Percentiles rank a stretch among this genome's conserved stretches.
Conservation (phyloP, 37 sponge, comb jelly and placozoan species). For the Hexactinellida sp. region DNA sequence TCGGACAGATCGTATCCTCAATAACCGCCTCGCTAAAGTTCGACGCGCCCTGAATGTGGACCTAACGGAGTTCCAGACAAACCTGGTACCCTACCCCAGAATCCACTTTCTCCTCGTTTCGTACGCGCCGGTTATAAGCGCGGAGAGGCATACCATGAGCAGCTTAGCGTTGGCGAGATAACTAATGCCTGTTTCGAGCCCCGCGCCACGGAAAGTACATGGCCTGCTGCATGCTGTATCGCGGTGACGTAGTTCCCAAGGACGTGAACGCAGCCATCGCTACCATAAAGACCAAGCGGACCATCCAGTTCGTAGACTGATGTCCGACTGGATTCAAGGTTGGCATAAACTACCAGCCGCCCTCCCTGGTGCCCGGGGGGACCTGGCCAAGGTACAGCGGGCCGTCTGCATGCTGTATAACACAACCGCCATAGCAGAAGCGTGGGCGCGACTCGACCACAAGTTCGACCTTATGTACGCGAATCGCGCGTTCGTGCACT, state of each 20-base stretch:
- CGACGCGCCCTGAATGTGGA: conserved; percentile 76
- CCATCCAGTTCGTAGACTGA: background rate
- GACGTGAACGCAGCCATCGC: background rate
- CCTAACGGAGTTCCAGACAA: conserved; percentile 86
- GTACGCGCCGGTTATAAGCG: conserved; percentile 71
- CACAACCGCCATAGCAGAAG: conserved; percentile 26
- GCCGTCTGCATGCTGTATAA: background rate
- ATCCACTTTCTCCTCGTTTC: conserved; percentile 74
- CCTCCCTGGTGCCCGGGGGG: background rate
- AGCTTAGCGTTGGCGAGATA: background rate
- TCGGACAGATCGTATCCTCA: conserved; percentile 75
- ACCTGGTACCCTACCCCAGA: conserved; percentile 77
- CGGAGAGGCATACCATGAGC: background rate
- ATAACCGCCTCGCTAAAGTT: conserved; percentile 84
- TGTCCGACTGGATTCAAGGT: background rate
- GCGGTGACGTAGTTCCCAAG: background rate
- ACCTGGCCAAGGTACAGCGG: background rate
- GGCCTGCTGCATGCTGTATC: background rate
- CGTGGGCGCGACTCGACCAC: conserved; percentile 75
- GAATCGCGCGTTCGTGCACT: conserved; percentile 88
- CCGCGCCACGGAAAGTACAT: background rate
- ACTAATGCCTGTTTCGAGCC: background rate
- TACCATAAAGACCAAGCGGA: background rate
- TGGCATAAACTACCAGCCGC: background rate
- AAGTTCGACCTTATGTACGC: conserved; percentile 91